Base-by-base conservation (phyloP, 2,797 vertebrate genomes). In the Rhinichthys osculus region DNA sequence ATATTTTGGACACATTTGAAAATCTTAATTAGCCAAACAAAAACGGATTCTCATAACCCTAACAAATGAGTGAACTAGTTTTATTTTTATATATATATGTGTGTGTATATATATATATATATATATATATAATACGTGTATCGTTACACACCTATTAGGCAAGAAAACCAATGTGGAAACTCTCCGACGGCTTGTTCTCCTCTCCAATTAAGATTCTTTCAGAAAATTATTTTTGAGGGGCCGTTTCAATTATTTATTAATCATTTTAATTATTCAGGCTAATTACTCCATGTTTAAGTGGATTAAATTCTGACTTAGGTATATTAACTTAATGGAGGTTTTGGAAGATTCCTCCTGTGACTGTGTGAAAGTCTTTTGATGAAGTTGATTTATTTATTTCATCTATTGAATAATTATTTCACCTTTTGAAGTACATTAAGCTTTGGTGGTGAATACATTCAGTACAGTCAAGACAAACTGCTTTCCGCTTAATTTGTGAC, bases 251-350 rank as follows among this genome's bases (percentile, higher is more conserved):
- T 84, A 78, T 78, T 69, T 54, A 84, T 77, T 21, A 77, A 78
- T 84, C n/a, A 42, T 84, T 84, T 88, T 79, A 88, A 85, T 83
- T 54, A 85, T 85, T 88, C 80, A 85, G 35, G 57, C 57, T 81
- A 78, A 85, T 71, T 72, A 79, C 69, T 17, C 47, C 42, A 73
- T 40, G 57, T 86, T 80, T 69, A 71, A 78, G 74, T 73, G 67
- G 52, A 74, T 82, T 83, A 54, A 82, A 79, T 59, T 79, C 66
- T 59, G 67, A 83, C 9, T 79, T 71, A 62, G 42, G 70, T 85
- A 14, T 42, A 67, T 62, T 59, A 40, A 44, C 40, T 76, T 27
- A 74, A 74, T 71, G 30, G 66, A 82, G 44, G 54, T 54, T 74
- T 27, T 70, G 50, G 66, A 54, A 64, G 52, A 82, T 76, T 76